Base-by-base conservation (phyloP, 53 echinoderm and acorn worm species). In the Holothuria leucospilota region DNA sequence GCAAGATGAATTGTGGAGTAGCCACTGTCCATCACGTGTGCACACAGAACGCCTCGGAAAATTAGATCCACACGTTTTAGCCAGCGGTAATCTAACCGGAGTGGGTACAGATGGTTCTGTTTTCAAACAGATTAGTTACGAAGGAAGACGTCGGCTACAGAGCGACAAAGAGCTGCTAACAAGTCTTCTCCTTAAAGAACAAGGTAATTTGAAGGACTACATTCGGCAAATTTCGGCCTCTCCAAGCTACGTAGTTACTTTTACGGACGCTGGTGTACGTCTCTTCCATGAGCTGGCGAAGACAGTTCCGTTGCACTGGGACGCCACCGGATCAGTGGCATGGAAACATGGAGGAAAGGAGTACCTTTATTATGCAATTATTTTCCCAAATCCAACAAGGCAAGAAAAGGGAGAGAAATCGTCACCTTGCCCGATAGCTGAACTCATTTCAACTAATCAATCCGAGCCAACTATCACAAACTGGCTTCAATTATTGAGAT, bases 281-380 rank as follows among this genome's bases (percentile, higher is more conserved):
- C 20, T 78, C 8, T 78, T 78, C 29, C 79, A 78, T n/a, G 59
- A 78, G 3, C 34, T 78, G 30, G 79, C 60, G 5, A 29, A 6
- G 29, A 59, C 79, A 8, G 59, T 59, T 1, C 79, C 79, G 6
- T 27, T 78, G 1, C 79, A 78, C 59, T 78, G 79, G 79, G 77
- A 77, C 49, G 77, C 77, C 9, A 77, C 77, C 10, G 77, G 77
- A 15, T 52, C 77, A 5, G 77, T 77, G 2, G 59, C 79, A n/a
- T 59, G 79, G 79, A 78, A 78, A 78, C 27, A 60, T 24, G 52
- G 15, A 10, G 49, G 49, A 0, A 78, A 78, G 16, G 79, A 78
- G 23, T 78, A 59, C 18, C 79, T 78, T 12, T 78, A 78, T 28
- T 78, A 78, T 28, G 28, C 79, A 28, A 78, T 78, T 2, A 53